Base-by-base conservation (phyloP, 2,888 invertebrate species). In the Cephonodes hylas region DNA sequence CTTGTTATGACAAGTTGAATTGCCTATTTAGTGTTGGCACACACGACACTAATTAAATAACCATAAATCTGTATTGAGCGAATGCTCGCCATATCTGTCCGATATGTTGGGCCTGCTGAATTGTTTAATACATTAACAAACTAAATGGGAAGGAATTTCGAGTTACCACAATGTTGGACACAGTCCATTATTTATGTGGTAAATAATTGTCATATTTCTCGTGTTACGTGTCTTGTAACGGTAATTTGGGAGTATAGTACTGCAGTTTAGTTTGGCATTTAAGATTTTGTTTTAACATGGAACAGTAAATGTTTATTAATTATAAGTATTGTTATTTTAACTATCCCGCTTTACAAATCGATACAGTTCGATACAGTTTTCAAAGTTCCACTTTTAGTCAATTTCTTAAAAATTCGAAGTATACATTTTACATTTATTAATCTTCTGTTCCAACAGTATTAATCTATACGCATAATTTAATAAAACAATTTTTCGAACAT, bases 1-100 rank as follows among this genome's bases (percentile, higher is more conserved):
- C 44, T 10, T 44, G 20, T n/a, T n/a, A n/a, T n/a, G 44, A 18
- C 44, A 44, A 20, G 18, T 44, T 44, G 44, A 44, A 44, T 44
- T 44, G 20, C 45, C 23, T 46, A 46, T 46, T 46, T 46, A 46
- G 25, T 58, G 27, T 15, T 31, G 22, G 42, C 56, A 45, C 22
- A 13, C 27, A 56, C 23, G 10, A 6, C 27, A 42, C 56, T 59
- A 63, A 63, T 63, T 63, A 63, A 63, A 63, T 59, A 31, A 48
- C 59, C 31, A 63, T 59, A 63, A 63, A 59, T 63, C 63, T 59
- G n/a, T 38, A 34, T 38, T 18, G 25, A 48, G 46, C 46, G 38
- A 42, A 56, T 22, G 13, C 22, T 34, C 42, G 48, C 63, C 59
- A 56, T 63, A 59, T 57, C 31, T 23, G 38, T 59, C 22, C 44